Conservation (phyloP, 2,888 invertebrate species). For the Eumacrocentrus americanus region DNA sequence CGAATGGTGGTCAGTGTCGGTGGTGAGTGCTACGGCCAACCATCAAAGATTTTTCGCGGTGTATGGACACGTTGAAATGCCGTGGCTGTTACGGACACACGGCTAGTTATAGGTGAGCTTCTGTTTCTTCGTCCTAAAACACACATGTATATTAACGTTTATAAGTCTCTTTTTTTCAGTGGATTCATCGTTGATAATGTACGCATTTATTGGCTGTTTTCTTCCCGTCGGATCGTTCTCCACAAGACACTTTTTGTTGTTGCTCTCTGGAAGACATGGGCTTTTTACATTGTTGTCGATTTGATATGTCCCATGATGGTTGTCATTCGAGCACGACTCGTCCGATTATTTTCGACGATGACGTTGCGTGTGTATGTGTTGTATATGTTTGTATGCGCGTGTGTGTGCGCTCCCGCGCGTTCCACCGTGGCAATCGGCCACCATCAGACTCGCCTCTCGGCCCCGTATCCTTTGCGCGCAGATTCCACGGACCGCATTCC, state of each 20-base stretch:
- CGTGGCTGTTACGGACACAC: slow-evolving; percentile 57
- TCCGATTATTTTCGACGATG: slow-evolving; percentile 56
- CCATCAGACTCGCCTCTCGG: slow-evolving; percentile 19
- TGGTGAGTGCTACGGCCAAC: slow-evolving; percentile 11
- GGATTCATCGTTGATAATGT: no score
- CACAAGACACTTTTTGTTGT: no score
- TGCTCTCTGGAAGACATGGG: no score
- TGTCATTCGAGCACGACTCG: slow-evolving; percentile 22
- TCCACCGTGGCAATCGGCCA: slow-evolving; percentile 23
- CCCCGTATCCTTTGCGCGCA: slow-evolving; percentile 33
- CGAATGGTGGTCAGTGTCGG: slow-evolving; percentile 31
- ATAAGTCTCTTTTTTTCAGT: background rate
- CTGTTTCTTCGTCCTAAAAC: slow-evolving; percentile 3
- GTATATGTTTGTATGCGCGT: slow-evolving; percentile 18
- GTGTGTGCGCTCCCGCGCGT: slow-evolving; percentile 20
- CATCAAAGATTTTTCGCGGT: slow-evolving; percentile 43
- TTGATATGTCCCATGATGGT: slow-evolving; percentile 13
- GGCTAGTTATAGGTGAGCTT: slow-evolving; percentile 56
- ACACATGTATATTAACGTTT: background rate
- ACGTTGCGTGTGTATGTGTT: slow-evolving; percentile 44
- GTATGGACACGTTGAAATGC: slow-evolving; percentile 57
- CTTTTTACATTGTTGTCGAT: no score
- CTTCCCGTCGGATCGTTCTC: no score
- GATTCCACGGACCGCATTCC: slow-evolving; percentile 39
- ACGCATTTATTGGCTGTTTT: no score